Percentiles rank a stretch among this genome's conserved stretches.
Evolutionary conservation across 37 sponge, comb jelly and placozoan species (phyloP).

Genomic region (Haliclona indistincta): DNA sequence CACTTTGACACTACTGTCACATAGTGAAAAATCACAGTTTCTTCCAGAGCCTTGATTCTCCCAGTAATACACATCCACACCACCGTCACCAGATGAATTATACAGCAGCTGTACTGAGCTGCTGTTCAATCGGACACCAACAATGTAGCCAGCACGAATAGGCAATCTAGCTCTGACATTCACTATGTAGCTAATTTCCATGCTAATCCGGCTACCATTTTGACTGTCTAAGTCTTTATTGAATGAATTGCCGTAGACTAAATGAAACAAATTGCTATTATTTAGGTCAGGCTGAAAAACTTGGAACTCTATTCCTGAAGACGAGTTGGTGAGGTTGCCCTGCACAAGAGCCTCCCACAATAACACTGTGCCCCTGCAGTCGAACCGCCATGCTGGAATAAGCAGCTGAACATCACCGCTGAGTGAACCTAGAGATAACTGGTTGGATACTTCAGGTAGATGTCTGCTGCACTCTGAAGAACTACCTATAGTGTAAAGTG

Average conservation of each 20-base stretch:
- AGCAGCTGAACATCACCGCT: background rate
- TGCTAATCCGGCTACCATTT: background rate
- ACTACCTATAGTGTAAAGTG: background rate
- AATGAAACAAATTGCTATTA: background rate
- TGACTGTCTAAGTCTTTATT: background rate
- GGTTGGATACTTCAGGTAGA: background rate
- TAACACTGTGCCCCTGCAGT: background rate
- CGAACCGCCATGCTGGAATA: conserved; percentile 1
- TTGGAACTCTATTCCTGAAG: conserved; percentile 1
- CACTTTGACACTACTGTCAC: conserved; percentile 9
- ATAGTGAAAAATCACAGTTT: conserved; percentile 12
- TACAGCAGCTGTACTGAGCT: background rate
- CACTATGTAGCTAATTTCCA: background rate
- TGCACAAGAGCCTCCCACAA: background rate
- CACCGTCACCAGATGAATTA: background rate
- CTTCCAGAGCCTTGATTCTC: background rate
- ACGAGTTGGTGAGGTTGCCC: background rate
- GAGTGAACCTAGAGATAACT: background rate
- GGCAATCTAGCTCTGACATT: background rate
- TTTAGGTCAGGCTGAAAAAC: background rate
- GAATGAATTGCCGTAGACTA: background rate
- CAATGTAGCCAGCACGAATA: conserved; percentile 1
- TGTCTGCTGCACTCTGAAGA: background rate
- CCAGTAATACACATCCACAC: conserved; percentile 9
- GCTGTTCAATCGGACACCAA: background rate